These are phyloP conservation scores for Pseudomyrmex sp. DNA, from an alignment of 1,140 invertebrate genomes.

Conservation along the genomic window DNA sequence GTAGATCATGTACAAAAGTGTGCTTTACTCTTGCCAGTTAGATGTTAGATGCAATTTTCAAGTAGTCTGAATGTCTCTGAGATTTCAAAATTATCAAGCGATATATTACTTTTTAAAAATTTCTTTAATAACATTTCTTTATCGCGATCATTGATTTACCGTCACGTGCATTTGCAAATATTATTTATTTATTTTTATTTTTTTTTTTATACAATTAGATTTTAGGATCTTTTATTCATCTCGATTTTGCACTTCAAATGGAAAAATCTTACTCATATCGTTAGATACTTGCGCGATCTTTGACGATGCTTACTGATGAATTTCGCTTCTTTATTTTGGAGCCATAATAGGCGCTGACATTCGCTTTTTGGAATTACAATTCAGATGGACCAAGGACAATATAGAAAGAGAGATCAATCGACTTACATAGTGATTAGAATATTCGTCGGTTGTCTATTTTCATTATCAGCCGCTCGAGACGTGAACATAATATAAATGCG, in stretches of 20 bases:
- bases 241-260: too few relatives aligned
- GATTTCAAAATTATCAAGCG: slow-evolving; percentile 14
- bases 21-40: slow-evolving; percentile 82
- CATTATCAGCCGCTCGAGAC: slow-evolving; percentile 29
- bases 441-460: slow-evolving; percentile 55
- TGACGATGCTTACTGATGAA: slow-evolving; percentile 3
- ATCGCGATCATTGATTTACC: neutral
- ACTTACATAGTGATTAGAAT: slow-evolving; percentile 26
- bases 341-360: neutral
- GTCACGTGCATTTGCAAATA: neutral
- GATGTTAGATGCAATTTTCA: slow-evolving; percentile 56
- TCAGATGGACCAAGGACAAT: slow-evolving; percentile 81
- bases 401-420: slow-evolving; percentile 55
- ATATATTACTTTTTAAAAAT: slow-evolving; percentile 34
- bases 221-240: too few relatives aligned
- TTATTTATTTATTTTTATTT: slow-evolving; percentile 17
- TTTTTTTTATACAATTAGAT: too few relatives aligned
- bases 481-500: slow-evolving; percentile 46
- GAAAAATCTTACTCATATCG: neutral
- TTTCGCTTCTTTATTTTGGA: slow-evolving; percentile 36
- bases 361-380: slow-evolving; percentile 55
- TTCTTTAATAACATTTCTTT: slow-evolving; percentile 1
- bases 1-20: slow-evolving; percentile 81
- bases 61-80: slow-evolving; percentile 36
- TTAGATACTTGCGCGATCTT: neutral